Evolutionary conservation across 2,888 invertebrate species (phyloP), one percentile per base, ranked within the genome.

Genomic region (Sinodicranocentrus sp.): DNA sequence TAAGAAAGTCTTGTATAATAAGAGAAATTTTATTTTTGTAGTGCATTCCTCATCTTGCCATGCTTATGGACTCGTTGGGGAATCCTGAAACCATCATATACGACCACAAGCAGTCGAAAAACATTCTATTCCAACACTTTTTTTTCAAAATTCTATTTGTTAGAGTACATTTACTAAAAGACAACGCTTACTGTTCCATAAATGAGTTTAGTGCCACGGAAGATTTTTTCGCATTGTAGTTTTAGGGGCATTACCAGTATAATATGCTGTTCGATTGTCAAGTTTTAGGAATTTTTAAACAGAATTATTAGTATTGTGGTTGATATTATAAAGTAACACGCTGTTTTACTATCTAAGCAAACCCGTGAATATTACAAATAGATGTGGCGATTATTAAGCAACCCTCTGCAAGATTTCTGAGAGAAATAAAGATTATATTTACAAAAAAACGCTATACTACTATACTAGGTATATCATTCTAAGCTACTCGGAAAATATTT

Each of bases 161-260:
- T 75, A 75, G 23, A 43, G 28, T 71, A 79, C 48, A 79, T 79
- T 79, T 71, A 79, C 71, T 71, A 70, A 79, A 79, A 79, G 79
- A 79, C 79, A 79, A 79, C 79, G 79, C 79, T 71, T 79, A 71
- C 71, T 48, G 61, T 78, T 78, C 54, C 54, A 33, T 76, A 26
- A 63, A 39, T 65, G 63, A 63, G 26, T 57, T 77, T 68, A 70
- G 79, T 79, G 79, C 79, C 79, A 79, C 44, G 68, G 70, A 78
- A 26, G 33, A 71, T 70, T 70, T 57, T 78, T 61, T 44, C 71
- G 63, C 63, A 54, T 72, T 17, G 17, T 68, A 78, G 68, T 23
- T 77, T 61, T 70, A 59, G 63, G 39, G 67, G 71, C 19, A 28
- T 39, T 21, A 17, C 19, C 21, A 23, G 65, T 19, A 52, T 28